These are phyloP conservation scores for Aurelia sp. DNA, from an alignment of 30 jellyfish, hydroid and myxozoan genomes.

Conservation along the genomic window DNA sequence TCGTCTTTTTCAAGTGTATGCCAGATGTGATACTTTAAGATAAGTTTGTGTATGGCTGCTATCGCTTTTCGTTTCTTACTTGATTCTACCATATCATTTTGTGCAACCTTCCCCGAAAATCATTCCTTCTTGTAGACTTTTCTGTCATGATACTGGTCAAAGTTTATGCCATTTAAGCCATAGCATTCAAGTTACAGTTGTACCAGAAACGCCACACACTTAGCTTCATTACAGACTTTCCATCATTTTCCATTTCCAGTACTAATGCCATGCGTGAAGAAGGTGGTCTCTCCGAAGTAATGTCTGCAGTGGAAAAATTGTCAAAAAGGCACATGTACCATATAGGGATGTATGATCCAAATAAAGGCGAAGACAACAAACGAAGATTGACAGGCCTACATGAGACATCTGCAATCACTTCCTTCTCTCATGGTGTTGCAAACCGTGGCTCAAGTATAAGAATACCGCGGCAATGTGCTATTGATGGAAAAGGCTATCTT, in stretches of 20 bases:
- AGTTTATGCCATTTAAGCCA: too few relatives aligned
- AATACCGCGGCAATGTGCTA: conserved; percentile 83
- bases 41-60: too few relatives aligned
- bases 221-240: too few relatives aligned
- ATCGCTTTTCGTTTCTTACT: too few relatives aligned
- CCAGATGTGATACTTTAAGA: too few relatives aligned
- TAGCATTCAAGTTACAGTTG: too few relatives aligned
- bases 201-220: too few relatives aligned
- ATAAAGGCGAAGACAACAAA: conserved; percentile 79
- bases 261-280: conserved; percentile 81
- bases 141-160: too few relatives aligned
- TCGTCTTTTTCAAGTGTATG: too few relatives aligned
- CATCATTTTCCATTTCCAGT: conserved; percentile 9
- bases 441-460: conserved; percentile 74
- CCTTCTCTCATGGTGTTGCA: conserved; percentile 84
- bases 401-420: conserved; percentile 70
- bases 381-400: conserved; percentile 79
- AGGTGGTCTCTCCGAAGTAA: conserved; percentile 72
- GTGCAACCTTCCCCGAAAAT: too few relatives aligned
- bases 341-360: conserved; percentile 82
- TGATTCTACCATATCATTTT: too few relatives aligned
- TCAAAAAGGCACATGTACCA: conserved; percentile 75
- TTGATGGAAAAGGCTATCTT: conserved; percentile 76
- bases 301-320: conserved; percentile 75
- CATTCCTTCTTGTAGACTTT: too few relatives aligned